Conservation (phyloP, 2,797 vertebrate genomes). For the Pangasius macronema region DNA sequence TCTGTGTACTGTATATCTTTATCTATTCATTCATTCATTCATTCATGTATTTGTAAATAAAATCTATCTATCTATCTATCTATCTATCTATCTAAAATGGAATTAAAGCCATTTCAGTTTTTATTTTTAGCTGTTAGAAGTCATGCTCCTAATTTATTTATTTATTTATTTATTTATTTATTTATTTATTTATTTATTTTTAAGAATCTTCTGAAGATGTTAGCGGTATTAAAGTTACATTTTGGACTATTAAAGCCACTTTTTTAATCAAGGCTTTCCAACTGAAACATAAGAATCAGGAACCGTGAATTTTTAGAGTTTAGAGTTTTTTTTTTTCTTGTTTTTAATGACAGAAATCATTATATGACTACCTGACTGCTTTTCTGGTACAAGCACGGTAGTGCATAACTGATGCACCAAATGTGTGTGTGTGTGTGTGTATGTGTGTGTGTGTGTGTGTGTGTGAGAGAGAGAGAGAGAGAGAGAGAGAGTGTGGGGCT, state of each 20-base stretch:
- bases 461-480: slow-evolving; percentile 34
- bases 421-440: slow-evolving; percentile 35
- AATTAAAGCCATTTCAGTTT: not conserved
- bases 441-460: slow-evolving; percentile 43
- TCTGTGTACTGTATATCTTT: no score
- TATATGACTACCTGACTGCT: slow-evolving; percentile 37
- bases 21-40: no score
- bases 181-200: not conserved
- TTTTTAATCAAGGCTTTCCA: not conserved
- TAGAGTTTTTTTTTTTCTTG: not conserved
- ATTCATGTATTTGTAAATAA: no score
- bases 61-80: not conserved
- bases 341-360: slow-evolving; percentile 21
- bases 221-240: not conserved
- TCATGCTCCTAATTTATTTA: not conserved
- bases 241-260: not conserved
- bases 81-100: not conserved
- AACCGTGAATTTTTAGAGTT: not conserved
- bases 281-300: no score
- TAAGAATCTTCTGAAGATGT: not conserved
- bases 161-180: not conserved
- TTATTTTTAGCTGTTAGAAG: not conserved
- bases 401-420: slow-evolving; percentile 29
- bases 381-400: slow-evolving; percentile 30
- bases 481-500: slow-evolving; percentile 82